Evolutionary conservation across 2,113 vertebrate genomes (phyloP).

Genomic region (Pachypanchax playfairii): DNA sequence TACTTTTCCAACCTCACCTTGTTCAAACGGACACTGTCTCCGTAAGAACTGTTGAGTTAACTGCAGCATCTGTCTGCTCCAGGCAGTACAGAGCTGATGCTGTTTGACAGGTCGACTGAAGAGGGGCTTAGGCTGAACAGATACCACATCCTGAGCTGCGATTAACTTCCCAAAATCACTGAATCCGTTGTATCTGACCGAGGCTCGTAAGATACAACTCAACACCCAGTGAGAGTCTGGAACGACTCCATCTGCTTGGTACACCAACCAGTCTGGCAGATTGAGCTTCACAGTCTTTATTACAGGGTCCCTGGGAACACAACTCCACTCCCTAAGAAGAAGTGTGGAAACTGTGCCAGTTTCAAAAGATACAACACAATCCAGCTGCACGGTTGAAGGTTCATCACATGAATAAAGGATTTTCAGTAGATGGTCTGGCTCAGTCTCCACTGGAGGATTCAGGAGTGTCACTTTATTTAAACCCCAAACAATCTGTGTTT

Average conservation of each 20-base stretch:
- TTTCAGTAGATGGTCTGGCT: slow-evolving; percentile 50
- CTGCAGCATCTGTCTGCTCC: slow-evolving; percentile 66
- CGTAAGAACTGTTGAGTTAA: slow-evolving; percentile 26
- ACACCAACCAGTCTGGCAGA: slow-evolving; percentile 82
- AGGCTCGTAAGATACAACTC: slow-evolving; percentile 60
- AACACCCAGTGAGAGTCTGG: slow-evolving; percentile 61
- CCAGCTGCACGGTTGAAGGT: slow-evolving; percentile 64
- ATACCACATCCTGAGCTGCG: slow-evolving; percentile 46
- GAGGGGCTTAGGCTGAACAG: slow-evolving; percentile 55
- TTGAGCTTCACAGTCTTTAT: slow-evolving; percentile 56
- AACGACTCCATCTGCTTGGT: slow-evolving; percentile 75
- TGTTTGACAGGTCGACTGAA: slow-evolving; percentile 75
- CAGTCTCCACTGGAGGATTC: slow-evolving; percentile 71
- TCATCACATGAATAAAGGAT: slow-evolving; percentile 74
- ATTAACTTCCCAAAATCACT: slow-evolving; percentile 15
- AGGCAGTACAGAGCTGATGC: slow-evolving; percentile 69
- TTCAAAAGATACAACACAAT: slow-evolving; percentile 71
- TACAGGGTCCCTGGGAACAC: slow-evolving; percentile 51
- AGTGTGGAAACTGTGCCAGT: slow-evolving; percentile 49
- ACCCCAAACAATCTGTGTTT: slow-evolving; percentile 52
- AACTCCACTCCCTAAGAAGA: slow-evolving; percentile 72
- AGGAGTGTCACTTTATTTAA: slow-evolving; percentile 66
- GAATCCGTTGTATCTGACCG: slow-evolving; percentile 37
- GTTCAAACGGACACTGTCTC: slow-evolving; percentile 62
- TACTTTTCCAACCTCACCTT: slow-evolving; percentile 54